Evolutionary conservation across 2,888 invertebrate species (phyloP).

Genomic region (Acanthosepion lycidas): DNA sequence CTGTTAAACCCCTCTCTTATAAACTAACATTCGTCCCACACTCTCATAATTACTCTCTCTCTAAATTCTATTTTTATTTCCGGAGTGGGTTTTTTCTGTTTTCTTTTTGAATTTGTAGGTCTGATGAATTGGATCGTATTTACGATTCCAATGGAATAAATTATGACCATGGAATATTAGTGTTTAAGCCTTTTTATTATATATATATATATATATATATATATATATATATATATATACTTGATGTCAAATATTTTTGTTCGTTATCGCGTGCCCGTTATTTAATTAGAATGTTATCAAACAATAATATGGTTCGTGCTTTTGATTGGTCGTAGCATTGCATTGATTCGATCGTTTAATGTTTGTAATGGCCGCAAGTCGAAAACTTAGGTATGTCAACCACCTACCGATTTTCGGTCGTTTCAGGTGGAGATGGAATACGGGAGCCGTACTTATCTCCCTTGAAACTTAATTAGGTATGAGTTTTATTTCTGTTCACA

Average conservation of each 20-base stretch:
- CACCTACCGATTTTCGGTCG: neutral
- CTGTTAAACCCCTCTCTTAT: too few species aligned
- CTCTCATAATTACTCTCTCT: too few species aligned
- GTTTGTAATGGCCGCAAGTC: neutral
- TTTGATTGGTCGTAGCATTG: neutral
- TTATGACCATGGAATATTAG: too few species aligned
- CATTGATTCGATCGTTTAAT: neutral
- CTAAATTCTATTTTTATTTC: too few species aligned
- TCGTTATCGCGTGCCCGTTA: neutral
- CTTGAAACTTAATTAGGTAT: neutral
- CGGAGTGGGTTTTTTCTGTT: too few species aligned
- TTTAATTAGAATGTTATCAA: conserved; percentile 33
- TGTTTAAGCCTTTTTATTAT: too few species aligned
- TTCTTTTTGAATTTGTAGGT: too few species aligned
- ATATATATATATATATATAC: neutral
- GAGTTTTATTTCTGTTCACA: neutral
- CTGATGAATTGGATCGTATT: too few species aligned
- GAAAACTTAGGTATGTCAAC: neutral
- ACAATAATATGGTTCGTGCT: neutral
- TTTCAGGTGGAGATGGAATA: conserved; percentile 17
- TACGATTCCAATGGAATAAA: too few species aligned
- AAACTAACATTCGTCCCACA: too few species aligned
- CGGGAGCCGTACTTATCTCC: neutral
- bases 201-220: conserved; percentile 33
- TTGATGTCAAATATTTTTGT: neutral